Evolutionary conservation across 2,113 vertebrate genomes (phyloP), one percentile per base, ranked within the genome.

Genomic region (Brachionichthys hirsutus): DNA sequence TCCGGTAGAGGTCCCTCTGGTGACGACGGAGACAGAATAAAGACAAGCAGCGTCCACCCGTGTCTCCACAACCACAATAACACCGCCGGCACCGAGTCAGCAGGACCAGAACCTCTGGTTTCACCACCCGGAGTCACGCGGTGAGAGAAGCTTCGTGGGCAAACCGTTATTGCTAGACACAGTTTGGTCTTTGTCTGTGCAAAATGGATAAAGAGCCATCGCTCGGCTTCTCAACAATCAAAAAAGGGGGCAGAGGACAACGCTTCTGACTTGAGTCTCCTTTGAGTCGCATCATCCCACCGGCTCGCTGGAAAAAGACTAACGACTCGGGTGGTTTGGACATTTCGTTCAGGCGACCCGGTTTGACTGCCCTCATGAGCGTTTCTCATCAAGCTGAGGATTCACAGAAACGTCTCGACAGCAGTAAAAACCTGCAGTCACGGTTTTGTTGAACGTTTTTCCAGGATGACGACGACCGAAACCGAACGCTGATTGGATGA

Each of bases 161-260:
- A 84, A 84, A 75, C 75, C 48, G 60, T 91, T 91, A 92, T 92
- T 92, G 90, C 90, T 91, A n/a, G 63, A 79, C 58, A 64, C 77
- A 42, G 70, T 48, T 77, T 70, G 63, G 78, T 54, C 43, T 18
- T 55, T 80, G 58, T 82, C 74, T 89, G 90, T 91, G 90, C 90
- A 90, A 92, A 89, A 84, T 83, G 77, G 84, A 75, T 61, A 67
- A 70, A 73, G 65, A 80, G 69, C 49, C n/a, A 19, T 30, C 24
- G 24, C 24, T 30, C 24, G 24, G 24, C 24, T 30, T 30, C 77
- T 67, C 61, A 60, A 73, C 41, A 35, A 78, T 50, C 59, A 30
- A 34, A 48, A 70, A 67, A 60, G 8, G 8, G 9, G 36, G 36
- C 8, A 38, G 3, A 9, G 63, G 62, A 68, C 20, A 40, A 56